Base-by-base conservation (phyloP, 2,888 invertebrate species). In the Cetonia aurata region DNA sequence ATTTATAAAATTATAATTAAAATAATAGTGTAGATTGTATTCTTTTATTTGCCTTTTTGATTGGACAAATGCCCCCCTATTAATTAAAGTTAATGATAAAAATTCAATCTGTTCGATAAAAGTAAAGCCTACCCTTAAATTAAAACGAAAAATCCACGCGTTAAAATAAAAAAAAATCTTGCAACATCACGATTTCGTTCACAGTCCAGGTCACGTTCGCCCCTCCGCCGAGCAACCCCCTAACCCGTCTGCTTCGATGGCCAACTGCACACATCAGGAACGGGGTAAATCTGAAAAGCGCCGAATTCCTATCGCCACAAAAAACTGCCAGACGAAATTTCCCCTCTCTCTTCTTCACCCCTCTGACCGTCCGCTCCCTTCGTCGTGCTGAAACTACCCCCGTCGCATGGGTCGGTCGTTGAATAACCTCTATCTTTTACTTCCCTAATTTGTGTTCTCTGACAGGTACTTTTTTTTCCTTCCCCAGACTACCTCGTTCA, bases 201-300 rank as follows among this genome's bases (percentile, higher is more conserved):
- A 60, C 17, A 50, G 60, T 59, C 60, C 69, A 59, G 69, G 66
- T 65, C 55, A 65, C 56, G 13, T 13, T 13, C 33, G 41, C 57
- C 57, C 70, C 70, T 31, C 48, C 41, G 19, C 52, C 19, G 50
- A 13, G 44, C 70, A 44, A 25, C 53, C 70, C 70, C 66, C 53
- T 66, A 6, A 25, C 66, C 70, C 55, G 70, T 70, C 70, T 70
- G 70, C 66, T 65, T 56, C 52, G 70, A 56, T 56, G 44, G 70
- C 65, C 66, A 66, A 70, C 70, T 66, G 70, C 70, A 70, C 70
- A 25, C 25, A 25, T 25, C 25, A 13, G 53, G 66, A 70, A 70
- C 66, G 70, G 70, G 70, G 70, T 70, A 66, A 70, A 69, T 69
- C 69, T 69, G 60, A 69, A 69, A 59, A 70, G 66, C 70, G 70